Percentiles rank a stretch among this genome's conserved stretches.
These are phyloP conservation scores for Rhopilema esculentum DNA, from an alignment of 30 jellyfish, hydroid and myxozoan species.

Conservation along the genomic window DNA sequence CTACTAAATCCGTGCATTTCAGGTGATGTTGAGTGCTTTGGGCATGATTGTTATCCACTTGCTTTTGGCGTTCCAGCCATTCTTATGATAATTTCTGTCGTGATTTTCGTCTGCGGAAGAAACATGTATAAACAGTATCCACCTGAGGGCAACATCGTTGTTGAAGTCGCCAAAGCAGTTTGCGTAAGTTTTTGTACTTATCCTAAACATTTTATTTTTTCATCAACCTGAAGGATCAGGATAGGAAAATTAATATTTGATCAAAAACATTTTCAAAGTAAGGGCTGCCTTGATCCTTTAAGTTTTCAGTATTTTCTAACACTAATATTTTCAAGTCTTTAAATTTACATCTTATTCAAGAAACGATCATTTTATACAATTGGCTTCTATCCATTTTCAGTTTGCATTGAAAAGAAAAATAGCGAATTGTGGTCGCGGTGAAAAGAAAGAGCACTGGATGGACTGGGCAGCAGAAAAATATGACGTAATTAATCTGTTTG, in stretches of 20 bases:
- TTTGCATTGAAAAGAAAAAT: slow-evolving; percentile 79
- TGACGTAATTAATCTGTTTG: slow-evolving; percentile 58
- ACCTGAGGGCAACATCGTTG: slow-evolving; percentile 98
- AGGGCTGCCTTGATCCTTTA: too few species aligned
- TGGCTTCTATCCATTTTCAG: slow-evolving; percentile 34
- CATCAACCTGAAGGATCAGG: too few species aligned
- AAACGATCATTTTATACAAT: background rate
- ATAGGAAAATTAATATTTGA: too few species aligned
- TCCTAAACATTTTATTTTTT: background rate
- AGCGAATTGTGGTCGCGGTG: slow-evolving; percentile 78
- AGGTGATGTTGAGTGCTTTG: slow-evolving; percentile 99
- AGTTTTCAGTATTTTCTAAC: too few species aligned
- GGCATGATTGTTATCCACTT: slow-evolving; percentile 95
- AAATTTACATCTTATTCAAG: background rate
- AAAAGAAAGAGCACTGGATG: slow-evolving; percentile 93
- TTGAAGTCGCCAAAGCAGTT: slow-evolving; percentile 92
- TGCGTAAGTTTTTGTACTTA: slow-evolving; percentile 70
- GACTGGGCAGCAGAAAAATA: slow-evolving; percentile 95
- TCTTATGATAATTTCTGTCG: slow-evolving; percentile 91
- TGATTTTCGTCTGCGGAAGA: slow-evolving; percentile 90
- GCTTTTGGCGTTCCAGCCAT: slow-evolving; percentile 99
- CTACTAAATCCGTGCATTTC: background rate
- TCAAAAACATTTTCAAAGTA: too few species aligned
- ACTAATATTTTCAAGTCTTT: too few species aligned
- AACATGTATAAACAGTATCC: slow-evolving; percentile 84